Conservation (phyloP, 1,140 invertebrate genomes). For the Drosophila ercepeae region DNA sequence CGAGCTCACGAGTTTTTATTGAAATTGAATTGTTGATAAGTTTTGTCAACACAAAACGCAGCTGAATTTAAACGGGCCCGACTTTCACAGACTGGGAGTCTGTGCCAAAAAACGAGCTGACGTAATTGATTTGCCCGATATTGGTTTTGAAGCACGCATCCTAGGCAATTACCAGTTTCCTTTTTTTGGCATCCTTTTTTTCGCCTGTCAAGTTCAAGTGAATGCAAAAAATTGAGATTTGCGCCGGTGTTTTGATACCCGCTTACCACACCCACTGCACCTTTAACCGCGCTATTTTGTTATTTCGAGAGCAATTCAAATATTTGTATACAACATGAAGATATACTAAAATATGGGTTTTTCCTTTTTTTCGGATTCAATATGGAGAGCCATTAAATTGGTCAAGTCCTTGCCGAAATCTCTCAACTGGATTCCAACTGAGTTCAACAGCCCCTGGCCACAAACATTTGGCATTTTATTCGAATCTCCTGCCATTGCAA, state of each 20-base stretch:
- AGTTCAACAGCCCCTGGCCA: constrained; percentile 45
- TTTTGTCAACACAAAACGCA: constrained; percentile 74
- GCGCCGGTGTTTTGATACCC: not conserved
- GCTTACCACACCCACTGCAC: not conserved
- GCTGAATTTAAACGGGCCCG: constrained; percentile 34
- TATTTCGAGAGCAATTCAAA: not conserved
- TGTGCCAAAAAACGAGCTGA: constrained; percentile 7
- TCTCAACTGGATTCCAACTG: constrained; percentile 7
- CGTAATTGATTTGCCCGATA: constrained; percentile 64
- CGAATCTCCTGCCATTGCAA: constrained; percentile 15
- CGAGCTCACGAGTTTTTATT: constrained; percentile 73
- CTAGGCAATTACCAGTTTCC: constrained; percentile 46
- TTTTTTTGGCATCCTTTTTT: not conserved
- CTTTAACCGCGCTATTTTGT: not conserved
- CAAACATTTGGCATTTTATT: constrained; percentile 60
- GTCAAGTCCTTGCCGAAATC: constrained; percentile 11
- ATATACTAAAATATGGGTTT: no score
- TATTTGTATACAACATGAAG: not conserved
- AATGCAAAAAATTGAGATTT: not conserved
- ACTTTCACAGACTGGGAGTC: constrained; percentile 1
- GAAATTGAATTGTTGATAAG: constrained; percentile 82
- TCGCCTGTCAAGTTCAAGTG: constrained; percentile 10
- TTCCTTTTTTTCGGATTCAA: constrained; percentile 3
- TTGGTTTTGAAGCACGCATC: constrained; percentile 27
- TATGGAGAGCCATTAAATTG: constrained; percentile 25